Evolutionary conservation across 1,140 invertebrate genomes (phyloP), one percentile per base, ranked within the genome.

Genomic region (Dendrolimus kikuchii): DNA sequence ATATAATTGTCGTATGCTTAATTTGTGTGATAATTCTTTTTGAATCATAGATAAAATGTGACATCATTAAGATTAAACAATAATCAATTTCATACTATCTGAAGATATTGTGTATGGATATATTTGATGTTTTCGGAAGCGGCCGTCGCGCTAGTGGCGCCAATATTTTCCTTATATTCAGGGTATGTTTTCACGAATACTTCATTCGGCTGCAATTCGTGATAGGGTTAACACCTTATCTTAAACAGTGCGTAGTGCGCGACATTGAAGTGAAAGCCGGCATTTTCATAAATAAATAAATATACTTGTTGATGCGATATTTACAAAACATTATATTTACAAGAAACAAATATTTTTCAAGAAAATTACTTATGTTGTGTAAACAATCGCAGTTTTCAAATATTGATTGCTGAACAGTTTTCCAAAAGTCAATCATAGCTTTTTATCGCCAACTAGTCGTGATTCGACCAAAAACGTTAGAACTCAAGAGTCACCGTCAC

Each of bases 141-240:
- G 42, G 49, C 73, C 82, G 71, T 44, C n/a, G 66, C 74, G 69
- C 80, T 55, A 70, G 75, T 82, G 68, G 83, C 81, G 83, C 81
- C 79, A 71, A 64, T 81, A 72, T 86, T 86, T 86, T 84, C 83
- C 76, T 81, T 86, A 86, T 86, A 86, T 67, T 83, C 77, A 77
- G 79, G 70, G 77, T 81, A 75, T 77, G 71, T 84, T 86, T 86
- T 86, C 81, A 81, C 69, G 74, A 77, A 79, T 79, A 74, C 83
- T 71, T 86, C 83, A 86, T 81, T 86, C 81, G 71, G 75, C 73
- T 55, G 70, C 73, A 83, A 83, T 74, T 77, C 83, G 78, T 83
- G 77, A 70, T 77, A 77, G 77, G 74, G 83, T 84, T 65, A 83
- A 84, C 83, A 86, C 74, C 74, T 68, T 66, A 62, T 57, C 64